Conservation (phyloP, 2,113 vertebrate genomes). For the Dipodomys merriami region DNA sequence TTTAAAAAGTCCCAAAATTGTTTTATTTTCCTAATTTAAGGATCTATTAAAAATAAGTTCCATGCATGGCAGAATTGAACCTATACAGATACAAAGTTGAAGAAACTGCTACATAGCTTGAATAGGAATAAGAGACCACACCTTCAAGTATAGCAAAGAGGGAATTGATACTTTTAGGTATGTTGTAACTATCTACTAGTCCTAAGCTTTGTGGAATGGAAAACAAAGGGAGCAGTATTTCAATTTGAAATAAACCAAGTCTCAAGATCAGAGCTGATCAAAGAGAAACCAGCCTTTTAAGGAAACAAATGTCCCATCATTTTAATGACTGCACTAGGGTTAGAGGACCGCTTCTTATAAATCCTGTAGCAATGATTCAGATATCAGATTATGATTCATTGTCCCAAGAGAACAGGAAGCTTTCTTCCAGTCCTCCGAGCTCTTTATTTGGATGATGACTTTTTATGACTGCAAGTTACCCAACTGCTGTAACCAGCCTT, state of each 20-base stretch:
- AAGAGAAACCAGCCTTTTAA: constrained; percentile 37
- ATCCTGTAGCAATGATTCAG: neutral
- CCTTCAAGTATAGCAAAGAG: neutral
- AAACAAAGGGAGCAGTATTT: neutral
- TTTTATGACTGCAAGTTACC: neutral
- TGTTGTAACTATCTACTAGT: neutral
- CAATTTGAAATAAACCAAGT: neutral
- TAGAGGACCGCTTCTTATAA: neutral
- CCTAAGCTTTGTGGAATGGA: neutral
- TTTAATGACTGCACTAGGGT: neutral
- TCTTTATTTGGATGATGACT: constrained; percentile 7
- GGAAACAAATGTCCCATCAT: neutral
- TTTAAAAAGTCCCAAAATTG: neutral
- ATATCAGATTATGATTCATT: neutral
- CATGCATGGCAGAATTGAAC: neutral
- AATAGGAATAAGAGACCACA: neutral
- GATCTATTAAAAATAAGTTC: neutral
- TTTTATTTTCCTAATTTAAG: neutral
- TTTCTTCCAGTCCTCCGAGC: neutral
- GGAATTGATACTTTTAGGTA: neutral
- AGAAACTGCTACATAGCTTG: neutral
- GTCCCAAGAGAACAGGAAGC: neutral
- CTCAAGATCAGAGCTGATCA: constrained; percentile 7
- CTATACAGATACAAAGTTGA: neutral
- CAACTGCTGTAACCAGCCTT: neutral